Evolutionary conservation across 2,113 vertebrate genomes (phyloP).

Genomic region (Cyanoramphus novaezelandiae): DNA sequence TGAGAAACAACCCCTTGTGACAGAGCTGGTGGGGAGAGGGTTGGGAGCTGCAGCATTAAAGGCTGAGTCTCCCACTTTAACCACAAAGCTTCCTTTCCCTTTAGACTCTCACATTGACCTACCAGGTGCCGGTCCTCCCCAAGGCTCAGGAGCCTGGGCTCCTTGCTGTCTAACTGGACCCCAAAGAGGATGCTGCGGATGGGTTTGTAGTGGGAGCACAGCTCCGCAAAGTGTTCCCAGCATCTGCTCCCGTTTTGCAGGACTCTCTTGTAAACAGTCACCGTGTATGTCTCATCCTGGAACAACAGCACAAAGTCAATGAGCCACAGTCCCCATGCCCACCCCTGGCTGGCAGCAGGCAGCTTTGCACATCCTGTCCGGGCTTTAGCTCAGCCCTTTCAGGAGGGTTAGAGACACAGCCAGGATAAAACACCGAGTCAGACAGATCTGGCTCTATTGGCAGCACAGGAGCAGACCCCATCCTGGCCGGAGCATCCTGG

Average conservation of each 20-base stretch:
- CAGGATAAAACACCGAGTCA: fast-evolving
- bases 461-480: neutral
- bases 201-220: constrained; percentile 86
- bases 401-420: neutral
- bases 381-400: neutral
- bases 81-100: neutral
- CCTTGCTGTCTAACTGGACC: constrained; percentile 76
- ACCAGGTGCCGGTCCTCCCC: constrained; percentile 88
- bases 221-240: constrained; percentile 84
- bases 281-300: constrained; percentile 82
- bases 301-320: neutral
- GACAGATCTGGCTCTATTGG: neutral
- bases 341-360: neutral
- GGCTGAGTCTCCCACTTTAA: neutral
- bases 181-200: constrained; percentile 89
- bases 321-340: fast-evolving
- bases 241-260: neutral
- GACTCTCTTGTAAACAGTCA: constrained; percentile 79
- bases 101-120: neutral
- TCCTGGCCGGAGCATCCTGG: neutral
- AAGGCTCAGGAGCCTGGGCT: constrained; percentile 88
- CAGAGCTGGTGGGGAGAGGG: neutral
- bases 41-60: neutral
- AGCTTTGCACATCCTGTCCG: fast-evolving
- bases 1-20: neutral